Evolutionary conservation across 2,888 invertebrate genomes (phyloP).

Genomic region (Papilio demoleus): DNA sequence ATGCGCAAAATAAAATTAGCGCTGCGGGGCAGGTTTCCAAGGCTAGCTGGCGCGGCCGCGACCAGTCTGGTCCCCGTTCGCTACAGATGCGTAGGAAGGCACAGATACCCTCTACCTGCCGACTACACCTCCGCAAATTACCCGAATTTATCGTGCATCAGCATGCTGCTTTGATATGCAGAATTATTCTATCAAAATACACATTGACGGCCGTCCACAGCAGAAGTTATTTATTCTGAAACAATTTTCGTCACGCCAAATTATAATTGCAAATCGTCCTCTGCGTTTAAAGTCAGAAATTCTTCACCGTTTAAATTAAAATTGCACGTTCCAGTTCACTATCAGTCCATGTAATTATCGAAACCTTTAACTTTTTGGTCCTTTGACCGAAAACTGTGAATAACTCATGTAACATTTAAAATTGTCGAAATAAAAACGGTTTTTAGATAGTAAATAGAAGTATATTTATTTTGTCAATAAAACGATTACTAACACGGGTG

Average conservation of each 20-base stretch:
- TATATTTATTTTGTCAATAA: no score
- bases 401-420: neutral
- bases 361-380: neutral
- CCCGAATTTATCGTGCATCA: slow-evolving; percentile 24
- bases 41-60: slow-evolving; percentile 64
- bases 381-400: neutral
- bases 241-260: slow-evolving; percentile 1
- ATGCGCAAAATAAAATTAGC: slow-evolving; percentile 73
- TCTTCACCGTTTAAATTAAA: neutral
- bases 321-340: neutral
- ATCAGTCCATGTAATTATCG: neutral
- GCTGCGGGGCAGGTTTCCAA: slow-evolving; percentile 71
- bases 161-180: slow-evolving; percentile 26
- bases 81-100: slow-evolving; percentile 44
- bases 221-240: slow-evolving; percentile 4
- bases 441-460: no score
- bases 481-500: no score
- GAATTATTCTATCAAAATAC: slow-evolving; percentile 30
- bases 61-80: slow-evolving; percentile 50
- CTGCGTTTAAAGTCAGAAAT: neutral
- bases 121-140: slow-evolving; percentile 25
- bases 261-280: slow-evolving; percentile 5
- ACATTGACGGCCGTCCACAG: neutral
- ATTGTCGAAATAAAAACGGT: no score
- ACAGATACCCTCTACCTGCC: slow-evolving; percentile 36